These are phyloP conservation scores for Andinoacara biseriatus DNA, from an alignment of 2,113 vertebrate genomes.

Conservation along the genomic window DNA sequence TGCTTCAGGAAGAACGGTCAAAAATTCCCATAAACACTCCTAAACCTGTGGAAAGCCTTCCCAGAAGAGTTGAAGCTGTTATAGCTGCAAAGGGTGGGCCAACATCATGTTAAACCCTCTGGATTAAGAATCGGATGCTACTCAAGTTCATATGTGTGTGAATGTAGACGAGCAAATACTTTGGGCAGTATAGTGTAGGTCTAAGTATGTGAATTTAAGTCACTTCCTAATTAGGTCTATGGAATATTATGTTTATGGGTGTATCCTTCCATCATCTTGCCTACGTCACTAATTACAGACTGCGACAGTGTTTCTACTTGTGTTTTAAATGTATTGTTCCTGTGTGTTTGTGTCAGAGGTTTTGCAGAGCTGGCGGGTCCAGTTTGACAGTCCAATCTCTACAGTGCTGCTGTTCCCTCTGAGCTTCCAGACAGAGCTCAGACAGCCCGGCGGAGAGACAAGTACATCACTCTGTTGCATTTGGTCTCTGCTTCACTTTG, in stretches of 20 bases:
- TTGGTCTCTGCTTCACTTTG: not conserved
- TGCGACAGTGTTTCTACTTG: not conserved
- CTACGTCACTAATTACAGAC: accelerated
- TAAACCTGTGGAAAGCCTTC: no score
- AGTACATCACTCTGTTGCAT: constrained; percentile 34
- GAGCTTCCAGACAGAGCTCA: constrained; percentile 31
- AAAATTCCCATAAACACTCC: no score
- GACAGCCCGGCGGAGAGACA: constrained; percentile 1
- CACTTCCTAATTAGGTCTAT: not conserved
- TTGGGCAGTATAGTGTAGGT: not conserved
- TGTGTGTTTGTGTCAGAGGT: constrained; percentile 73
- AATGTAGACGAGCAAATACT: no score
- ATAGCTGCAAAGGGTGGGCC: no score
- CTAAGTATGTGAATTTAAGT: not conserved
- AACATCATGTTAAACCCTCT: no score
- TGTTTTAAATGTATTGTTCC: constrained; percentile 1
- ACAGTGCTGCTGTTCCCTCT: constrained; percentile 85
- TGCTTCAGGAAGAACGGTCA: no score
- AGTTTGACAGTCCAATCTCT: constrained; percentile 90
- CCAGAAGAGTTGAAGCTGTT: no score
- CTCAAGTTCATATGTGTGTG: no score
- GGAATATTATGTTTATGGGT: not conserved
- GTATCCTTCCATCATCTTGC: not conserved
- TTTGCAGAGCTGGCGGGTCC: constrained; percentile 87
- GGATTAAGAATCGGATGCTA: no score